phyloP scores from a whole-genome alignment of 2,113 vertebrate genomes.

The Acrocephalus kingi region DNA sequence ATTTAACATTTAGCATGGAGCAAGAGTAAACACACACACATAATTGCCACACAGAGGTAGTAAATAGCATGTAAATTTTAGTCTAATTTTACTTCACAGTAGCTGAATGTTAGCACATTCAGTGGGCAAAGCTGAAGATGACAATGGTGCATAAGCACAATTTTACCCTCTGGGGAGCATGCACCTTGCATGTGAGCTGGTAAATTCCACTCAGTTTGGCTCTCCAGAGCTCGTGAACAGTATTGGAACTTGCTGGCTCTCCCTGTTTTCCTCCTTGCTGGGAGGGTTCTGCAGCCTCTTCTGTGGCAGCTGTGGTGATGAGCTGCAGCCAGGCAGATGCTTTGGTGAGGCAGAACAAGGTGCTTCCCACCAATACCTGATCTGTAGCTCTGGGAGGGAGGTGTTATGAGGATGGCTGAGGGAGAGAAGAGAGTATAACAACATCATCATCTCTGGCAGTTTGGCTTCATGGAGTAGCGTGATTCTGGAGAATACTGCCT shows the following conservation, averaged over 20 bases:
- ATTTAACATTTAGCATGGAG: not conserved
- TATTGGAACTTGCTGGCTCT: not conserved
- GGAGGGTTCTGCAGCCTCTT: not conserved
- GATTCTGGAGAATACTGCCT: not conserved
- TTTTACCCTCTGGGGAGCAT: not conserved
- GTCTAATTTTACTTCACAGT: not conserved
- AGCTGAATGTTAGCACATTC: not conserved
- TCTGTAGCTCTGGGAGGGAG: not conserved
- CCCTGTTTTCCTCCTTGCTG: not conserved
- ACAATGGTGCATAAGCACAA: not conserved
- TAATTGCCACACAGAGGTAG: not conserved
- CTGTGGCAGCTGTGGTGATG: not conserved
- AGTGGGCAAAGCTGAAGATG: not conserved
- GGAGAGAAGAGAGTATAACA: not conserved
- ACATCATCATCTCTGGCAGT: not conserved
- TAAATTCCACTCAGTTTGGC: not conserved
- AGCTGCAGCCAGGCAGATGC: not conserved
- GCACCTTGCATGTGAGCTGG: not conserved
- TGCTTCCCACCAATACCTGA: not conserved
- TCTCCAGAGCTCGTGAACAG: not conserved
- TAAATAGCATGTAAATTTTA: not conserved
- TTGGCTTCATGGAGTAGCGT: not conserved
- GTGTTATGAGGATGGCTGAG: not conserved
- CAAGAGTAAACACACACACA: rapidly evolving
- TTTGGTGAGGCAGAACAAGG: not conserved